Percentiles rank a stretch among this genome's conserved stretches.
These are phyloP conservation scores for Oscheius sp. DNA, from an alignment of 2,888 invertebrate genomes.

Conservation along the genomic window DNA sequence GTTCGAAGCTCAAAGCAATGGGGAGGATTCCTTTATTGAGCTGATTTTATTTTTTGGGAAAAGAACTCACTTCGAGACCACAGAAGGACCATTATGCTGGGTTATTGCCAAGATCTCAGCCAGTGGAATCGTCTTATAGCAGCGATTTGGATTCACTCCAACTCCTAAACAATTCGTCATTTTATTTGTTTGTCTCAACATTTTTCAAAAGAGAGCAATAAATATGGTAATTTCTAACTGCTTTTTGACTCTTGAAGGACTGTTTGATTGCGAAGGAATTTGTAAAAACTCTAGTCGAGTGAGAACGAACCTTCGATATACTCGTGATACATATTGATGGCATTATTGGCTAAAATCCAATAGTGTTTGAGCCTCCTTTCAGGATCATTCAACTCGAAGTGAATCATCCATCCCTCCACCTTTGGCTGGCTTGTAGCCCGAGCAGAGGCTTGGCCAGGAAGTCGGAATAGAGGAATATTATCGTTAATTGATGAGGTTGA, in stretches of 20 bases:
- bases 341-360: slow-evolving; percentile 66
- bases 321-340: slow-evolving; percentile 67
- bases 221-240: too few species aligned
- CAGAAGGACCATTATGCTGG: slow-evolving; percentile 64
- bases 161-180: slow-evolving; percentile 17
- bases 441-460: slow-evolving; percentile 54
- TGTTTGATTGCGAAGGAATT: too few species aligned
- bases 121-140: slow-evolving; percentile 61
- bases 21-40: slow-evolving; percentile 58
- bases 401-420: slow-evolving; percentile 70
- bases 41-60: background rate
- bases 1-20: slow-evolving; percentile 70
- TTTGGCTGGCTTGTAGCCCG: slow-evolving; percentile 43
- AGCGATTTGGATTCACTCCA: slow-evolving; percentile 61
- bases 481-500: slow-evolving; percentile 33
- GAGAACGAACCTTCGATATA: slow-evolving; percentile 60
- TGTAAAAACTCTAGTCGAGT: too few species aligned
- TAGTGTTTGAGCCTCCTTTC: slow-evolving; percentile 68
- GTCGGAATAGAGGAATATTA: slow-evolving; percentile 49
- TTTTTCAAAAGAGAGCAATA: too few species aligned
- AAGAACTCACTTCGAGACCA: slow-evolving; percentile 44
- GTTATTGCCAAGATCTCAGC: slow-evolving; percentile 64
- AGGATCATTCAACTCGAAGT: slow-evolving; percentile 61
- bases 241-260: too few species aligned
- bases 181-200: background rate